phyloP scores from a whole-genome alignment of 2,113 vertebrate species.

The Ammodytes marinus region DNA sequence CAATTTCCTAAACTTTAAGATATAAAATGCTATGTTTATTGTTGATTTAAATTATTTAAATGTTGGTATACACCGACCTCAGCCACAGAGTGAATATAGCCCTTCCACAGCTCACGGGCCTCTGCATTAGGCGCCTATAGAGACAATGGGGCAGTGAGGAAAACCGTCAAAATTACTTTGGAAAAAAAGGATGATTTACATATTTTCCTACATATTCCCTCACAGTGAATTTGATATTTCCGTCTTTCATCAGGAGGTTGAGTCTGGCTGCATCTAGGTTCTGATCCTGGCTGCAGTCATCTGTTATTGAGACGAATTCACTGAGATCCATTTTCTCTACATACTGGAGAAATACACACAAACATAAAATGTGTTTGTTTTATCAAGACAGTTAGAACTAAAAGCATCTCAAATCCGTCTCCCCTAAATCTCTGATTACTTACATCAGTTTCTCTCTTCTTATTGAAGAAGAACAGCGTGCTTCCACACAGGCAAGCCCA shows the following conservation, averaged over 20 bases:
- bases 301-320: slow-evolving; percentile 76
- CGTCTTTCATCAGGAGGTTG: slow-evolving; percentile 71
- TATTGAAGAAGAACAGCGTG: slow-evolving; percentile 85
- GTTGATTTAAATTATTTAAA: neutral
- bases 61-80: slow-evolving; percentile 76
- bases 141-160: neutral
- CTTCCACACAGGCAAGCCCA: slow-evolving; percentile 89
- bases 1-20: neutral
- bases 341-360: slow-evolving; percentile 77
- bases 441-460: slow-evolving; percentile 81
- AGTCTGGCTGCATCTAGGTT: slow-evolving; percentile 71
- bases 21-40: neutral
- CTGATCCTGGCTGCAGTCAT: slow-evolving; percentile 73
- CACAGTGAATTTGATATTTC: slow-evolving; percentile 84
- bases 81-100: slow-evolving; percentile 85
- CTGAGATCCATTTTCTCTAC: slow-evolving; percentile 86
- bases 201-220: slow-evolving; percentile 6
- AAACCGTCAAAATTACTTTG: neutral
- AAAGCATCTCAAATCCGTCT: neutral
- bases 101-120: slow-evolving; percentile 89
- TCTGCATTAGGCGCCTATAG: slow-evolving; percentile 85
- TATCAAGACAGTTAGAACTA: neutral
- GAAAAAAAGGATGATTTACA: neutral
- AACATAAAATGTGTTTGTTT: neutral
- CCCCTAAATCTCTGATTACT: slow-evolving; percentile 34